Evolutionary conservation across 1,140 invertebrate genomes (phyloP).

Genomic region (Drosophila elegans): DNA sequence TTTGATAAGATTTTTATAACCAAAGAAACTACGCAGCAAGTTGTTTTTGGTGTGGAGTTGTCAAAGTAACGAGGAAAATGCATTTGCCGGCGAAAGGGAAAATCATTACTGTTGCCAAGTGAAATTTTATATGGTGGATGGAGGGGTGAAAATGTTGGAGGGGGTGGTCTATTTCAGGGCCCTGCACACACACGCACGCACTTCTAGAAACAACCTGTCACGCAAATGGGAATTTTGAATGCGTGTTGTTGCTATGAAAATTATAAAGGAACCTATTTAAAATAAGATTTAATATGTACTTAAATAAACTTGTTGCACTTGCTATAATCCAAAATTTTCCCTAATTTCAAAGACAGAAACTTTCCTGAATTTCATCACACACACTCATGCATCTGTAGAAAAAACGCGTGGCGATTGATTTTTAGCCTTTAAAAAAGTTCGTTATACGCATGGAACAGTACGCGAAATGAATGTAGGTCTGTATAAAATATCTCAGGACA

Average conservation of each 20-base stretch:
- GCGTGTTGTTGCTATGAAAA: constrained; percentile 1
- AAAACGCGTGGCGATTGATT: constrained; percentile 72
- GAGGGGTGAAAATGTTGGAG: neutral
- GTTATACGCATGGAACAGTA: constrained; percentile 47
- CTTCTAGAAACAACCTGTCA: constrained; percentile 67
- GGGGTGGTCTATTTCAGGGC: constrained; percentile 47
- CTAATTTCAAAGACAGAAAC: neutral
- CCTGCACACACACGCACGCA: constrained; percentile 11
- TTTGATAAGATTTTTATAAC: constrained; percentile 12
- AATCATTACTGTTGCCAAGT: constrained; percentile 61
- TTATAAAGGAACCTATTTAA: neutral
- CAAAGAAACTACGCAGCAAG: constrained; percentile 8
- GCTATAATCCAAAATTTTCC: neutral
- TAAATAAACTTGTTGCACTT: neutral
- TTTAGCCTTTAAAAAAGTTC: constrained; percentile 38
- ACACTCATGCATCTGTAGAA: constrained; percentile 35
- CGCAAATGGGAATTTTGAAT: neutral
- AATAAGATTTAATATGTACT: neutral
- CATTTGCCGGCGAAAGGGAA: constrained; percentile 33
- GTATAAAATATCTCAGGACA: constrained; percentile 19
- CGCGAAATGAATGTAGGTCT: constrained; percentile 11
- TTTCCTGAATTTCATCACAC: constrained; percentile 59
- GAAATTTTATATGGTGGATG: constrained; percentile 8
- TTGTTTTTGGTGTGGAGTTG: neutral
- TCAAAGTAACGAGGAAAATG: neutral